Base-by-base conservation (phyloP, 2,797 vertebrate genomes). In the Eupleurogrammus muticus region DNA sequence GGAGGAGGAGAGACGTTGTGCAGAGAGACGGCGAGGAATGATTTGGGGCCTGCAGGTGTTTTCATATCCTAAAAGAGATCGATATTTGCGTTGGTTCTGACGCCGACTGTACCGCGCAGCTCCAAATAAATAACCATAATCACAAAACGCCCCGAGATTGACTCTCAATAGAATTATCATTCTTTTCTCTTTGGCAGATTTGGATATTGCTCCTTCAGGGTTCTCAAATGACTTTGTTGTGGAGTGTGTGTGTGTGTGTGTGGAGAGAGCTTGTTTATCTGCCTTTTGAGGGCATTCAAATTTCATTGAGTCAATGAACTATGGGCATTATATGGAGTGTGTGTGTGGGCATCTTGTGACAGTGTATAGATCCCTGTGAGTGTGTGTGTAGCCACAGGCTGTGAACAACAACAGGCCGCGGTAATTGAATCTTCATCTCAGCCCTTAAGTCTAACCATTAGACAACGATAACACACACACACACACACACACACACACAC, bases 51-150 rank as follows among this genome's bases (percentile, higher is more conserved):
- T 90, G 89, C 87, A 91, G 93, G 93, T 92, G 91, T 92, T 93
- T 92, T 91, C 89, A 90, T 89, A 91, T 89, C 89, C 87, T 89
- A 89, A 84, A 87, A 89, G 79, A 91, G 88, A 94, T 95, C 92
- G 90, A 93, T 94, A 92, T 90, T 87, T 87, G 86, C 84, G 89
- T 92, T 92, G 77, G 83, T 90, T 92, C 84, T 89, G 87, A 88
- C 80, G 86, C 88, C 72, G 84, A 88, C 89, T 91, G 85, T 91
- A 93, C 89, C 20, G 61, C 32, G 60, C 76, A 38, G 85, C 86
- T 88, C 86, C 90, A 90, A 92, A 94, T 94, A 94, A 94, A 94
- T 95, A 94, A 95, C 91, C 91, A 90, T 93, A 93, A 94, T 94
- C 91, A 93, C 89, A 91, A 93, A 93, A 87, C 73, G 87, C 87